A percentile compares a stretch with the other conserved stretches of the same genome.
phyloP scores from a whole-genome alignment of 1,140 invertebrate genomes.

The Temnothorax nylanderi region DNA sequence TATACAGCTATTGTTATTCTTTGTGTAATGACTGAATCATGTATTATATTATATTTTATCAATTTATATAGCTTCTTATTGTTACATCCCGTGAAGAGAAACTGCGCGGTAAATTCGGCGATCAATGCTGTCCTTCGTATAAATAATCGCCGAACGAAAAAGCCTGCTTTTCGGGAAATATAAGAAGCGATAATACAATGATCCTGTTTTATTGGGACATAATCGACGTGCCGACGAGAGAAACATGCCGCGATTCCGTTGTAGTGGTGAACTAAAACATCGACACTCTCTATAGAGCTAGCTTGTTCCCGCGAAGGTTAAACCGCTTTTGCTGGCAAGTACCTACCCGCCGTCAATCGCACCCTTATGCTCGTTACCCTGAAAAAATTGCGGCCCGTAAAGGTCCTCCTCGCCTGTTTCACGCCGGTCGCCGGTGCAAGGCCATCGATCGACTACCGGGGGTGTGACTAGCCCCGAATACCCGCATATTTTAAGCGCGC shows the following conservation, averaged over 20 bases:
- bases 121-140: not conserved
- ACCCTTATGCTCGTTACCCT: conserved; percentile 54
- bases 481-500: conserved; percentile 47
- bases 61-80: conserved; percentile 2
- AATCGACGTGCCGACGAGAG: not conserved
- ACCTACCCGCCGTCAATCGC: conserved; percentile 36
- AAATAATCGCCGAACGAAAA: conserved; percentile 13
- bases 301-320: conserved; percentile 41
- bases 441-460: conserved; percentile 38
- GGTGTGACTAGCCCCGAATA: not conserved
- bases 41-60: not conserved
- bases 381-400: conserved; percentile 44
- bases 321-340: conserved; percentile 33
- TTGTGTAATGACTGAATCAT: not conserved
- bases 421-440: conserved; percentile 39
- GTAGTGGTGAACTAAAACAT: conserved; percentile 5
- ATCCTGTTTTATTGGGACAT: conserved; percentile 38
- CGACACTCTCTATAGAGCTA: not conserved
- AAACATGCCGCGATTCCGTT: not conserved
- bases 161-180: not conserved
- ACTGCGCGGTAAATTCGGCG: not conserved
- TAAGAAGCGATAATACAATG: conserved; percentile 26
- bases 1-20: not conserved
- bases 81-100: not conserved
- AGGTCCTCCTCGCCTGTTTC: conserved; percentile 30